Evolutionary conservation across 1,140 invertebrate genomes (phyloP), one percentile per base, ranked within the genome.

Genomic region (Agrilus planipennis): DNA sequence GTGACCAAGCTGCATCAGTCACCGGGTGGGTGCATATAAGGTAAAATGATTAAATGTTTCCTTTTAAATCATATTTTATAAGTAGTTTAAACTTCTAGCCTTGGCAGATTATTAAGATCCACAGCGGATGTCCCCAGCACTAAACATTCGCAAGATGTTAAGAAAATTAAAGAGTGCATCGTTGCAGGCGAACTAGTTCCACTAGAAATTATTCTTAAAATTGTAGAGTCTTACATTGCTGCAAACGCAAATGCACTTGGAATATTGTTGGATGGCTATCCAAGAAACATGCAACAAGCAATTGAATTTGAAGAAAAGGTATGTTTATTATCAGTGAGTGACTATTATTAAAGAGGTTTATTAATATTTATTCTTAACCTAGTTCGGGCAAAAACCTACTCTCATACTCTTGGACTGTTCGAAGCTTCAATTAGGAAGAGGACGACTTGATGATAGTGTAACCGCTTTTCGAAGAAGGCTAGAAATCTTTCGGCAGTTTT

Each of bases 211-310:
- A 68, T 84, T 1, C 70, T 76, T 60, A 72, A 74, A 47, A 51
- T 84, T 1, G 65, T 87, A 0, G 72, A 79, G n/a, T 67, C 68
- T 28, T 70, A 78, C 41, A 67, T 81, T 41, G 51, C 60, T 0
- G 58, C 68, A 0, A 70, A 79, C 42, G 64, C 58, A 0, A 60
- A 62, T 1, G 63, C 61, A 43, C 65, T 71, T 14, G 89, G 89
- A 10, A 78, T 92, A 41, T 71, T 95, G 34, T 75, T 95, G 20
- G 89, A 92, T 59, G 89, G 89, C 1, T 94, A 84, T 64, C 90
- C 91, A 0, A 68, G 89, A 34, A 85, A 92, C 52, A 65, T 90
- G 47, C 76, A 78, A 34, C 89, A 95, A 67, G 79, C 86, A 42
- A 72, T 77, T 28, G 73, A 79, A 50, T 93, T 92, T 62, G 81